Evolutionary conservation across 2,113 vertebrate species (phyloP).

Genomic region (pig (Sus scrofa)): DNA sequence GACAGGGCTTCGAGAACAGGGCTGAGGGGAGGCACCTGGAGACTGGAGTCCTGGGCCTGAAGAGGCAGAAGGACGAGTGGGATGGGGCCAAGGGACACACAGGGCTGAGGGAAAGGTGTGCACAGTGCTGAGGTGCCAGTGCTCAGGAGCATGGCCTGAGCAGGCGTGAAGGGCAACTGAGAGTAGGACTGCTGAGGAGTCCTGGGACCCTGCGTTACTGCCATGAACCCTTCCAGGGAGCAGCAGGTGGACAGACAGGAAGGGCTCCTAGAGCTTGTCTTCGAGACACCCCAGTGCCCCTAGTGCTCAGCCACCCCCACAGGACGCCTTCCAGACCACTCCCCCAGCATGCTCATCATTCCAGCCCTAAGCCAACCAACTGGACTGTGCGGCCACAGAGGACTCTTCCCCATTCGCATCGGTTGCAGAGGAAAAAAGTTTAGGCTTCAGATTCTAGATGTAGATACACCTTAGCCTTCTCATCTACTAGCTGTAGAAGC

Average conservation of each 20-base stretch:
- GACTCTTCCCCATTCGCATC: no score
- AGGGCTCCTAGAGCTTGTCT: not conserved
- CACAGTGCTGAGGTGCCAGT: not conserved
- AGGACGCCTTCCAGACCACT: no score
- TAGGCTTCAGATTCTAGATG: not conserved
- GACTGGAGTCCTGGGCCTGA: not conserved
- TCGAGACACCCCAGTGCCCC: not conserved
- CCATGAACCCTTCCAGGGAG: not conserved
- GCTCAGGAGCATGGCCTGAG: no score
- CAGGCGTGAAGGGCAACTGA: not conserved
- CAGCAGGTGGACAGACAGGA: not conserved
- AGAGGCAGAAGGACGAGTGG: not conserved
- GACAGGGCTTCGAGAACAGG: not conserved
- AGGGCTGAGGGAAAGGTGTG: not conserved
- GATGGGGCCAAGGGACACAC: not conserved
- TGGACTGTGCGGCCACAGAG: no score
- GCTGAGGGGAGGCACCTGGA: not conserved
- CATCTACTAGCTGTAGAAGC: not conserved
- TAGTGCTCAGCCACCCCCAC: no score
- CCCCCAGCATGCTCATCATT: no score
- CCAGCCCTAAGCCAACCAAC: no score
- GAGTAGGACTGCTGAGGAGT: no score
- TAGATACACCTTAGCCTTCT: not conserved
- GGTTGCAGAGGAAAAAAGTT: not conserved
- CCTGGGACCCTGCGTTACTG: not conserved